Evolutionary conservation across 2,888 invertebrate species (phyloP).

Genomic region (Pseudolycoriella hygida): DNA sequence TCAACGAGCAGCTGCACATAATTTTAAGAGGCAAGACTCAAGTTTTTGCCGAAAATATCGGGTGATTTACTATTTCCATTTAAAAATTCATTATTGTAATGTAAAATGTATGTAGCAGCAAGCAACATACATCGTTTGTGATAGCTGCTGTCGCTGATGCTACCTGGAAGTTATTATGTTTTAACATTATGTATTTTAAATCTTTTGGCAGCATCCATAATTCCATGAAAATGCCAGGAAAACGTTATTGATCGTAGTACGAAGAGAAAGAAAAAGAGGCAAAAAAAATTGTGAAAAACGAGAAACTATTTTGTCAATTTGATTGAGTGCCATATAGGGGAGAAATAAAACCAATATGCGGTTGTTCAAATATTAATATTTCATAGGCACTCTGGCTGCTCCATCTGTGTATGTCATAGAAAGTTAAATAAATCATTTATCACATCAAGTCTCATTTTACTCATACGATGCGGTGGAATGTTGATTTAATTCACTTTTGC

Average conservation of each 20-base stretch:
- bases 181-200: neutral
- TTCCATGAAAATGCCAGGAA: too few species aligned
- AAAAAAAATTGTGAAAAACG: neutral
- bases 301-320: slow-evolving; percentile 5
- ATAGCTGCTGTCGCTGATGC: neutral
- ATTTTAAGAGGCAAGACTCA: too few species aligned
- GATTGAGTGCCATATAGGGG: slow-evolving; percentile 4
- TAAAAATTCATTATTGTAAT: too few species aligned
- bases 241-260: too few species aligned
- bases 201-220: too few species aligned
- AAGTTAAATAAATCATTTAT: slow-evolving; percentile 7
- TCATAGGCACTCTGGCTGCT: slow-evolving; percentile 1
- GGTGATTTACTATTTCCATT: too few species aligned
- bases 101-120: too few species aligned
- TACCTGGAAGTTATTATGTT: neutral
- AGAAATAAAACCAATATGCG: neutral
- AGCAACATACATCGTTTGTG: too few species aligned
- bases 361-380: neutral
- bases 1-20: too few species aligned
- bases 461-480: neutral
- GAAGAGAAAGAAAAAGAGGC: too few species aligned
- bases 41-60: too few species aligned
- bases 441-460: slow-evolving; percentile 3
- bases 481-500: neutral
- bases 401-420: slow-evolving; percentile 8